phyloP scores from a whole-genome alignment of 2,113 vertebrate genomes.

The Anseranas semipalmata region DNA sequence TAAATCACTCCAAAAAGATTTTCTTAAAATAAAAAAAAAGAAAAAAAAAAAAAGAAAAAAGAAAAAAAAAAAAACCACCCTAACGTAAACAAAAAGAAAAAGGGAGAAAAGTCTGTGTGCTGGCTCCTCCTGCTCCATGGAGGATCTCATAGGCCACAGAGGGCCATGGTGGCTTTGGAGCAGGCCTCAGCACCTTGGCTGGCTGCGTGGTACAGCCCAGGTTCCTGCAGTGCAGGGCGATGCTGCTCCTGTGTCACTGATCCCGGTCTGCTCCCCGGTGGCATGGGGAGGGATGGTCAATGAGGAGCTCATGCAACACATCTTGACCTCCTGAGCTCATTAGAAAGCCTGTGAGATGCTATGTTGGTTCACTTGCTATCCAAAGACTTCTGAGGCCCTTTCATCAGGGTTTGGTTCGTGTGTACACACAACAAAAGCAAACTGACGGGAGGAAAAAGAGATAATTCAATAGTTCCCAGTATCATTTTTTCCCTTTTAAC shows the following conservation, averaged over 20 bases:
- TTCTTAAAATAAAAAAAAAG: neutral
- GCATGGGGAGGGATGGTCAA: rapidly evolving
- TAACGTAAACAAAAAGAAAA: no score
- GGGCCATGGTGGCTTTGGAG: neutral
- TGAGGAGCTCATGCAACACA: neutral
- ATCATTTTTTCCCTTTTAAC: neutral
- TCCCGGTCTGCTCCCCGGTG: no score
- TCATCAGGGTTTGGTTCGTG: neutral
- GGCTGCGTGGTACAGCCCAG: rapidly evolving
- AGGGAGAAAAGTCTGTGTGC: rapidly evolving
- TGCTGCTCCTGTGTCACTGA: neutral
- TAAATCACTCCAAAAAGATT: neutral
- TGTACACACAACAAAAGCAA: rapidly evolving
- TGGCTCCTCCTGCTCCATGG: neutral
- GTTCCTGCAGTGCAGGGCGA: rapidly evolving
- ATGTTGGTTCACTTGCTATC: neutral
- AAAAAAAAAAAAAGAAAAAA: neutral
- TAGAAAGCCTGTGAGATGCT: neutral
- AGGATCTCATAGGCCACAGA: neutral
- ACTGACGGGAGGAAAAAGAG: neutral
- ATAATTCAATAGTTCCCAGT: neutral
- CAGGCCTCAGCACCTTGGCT: rapidly evolving
- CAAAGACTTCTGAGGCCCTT: neutral
- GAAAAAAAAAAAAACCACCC: no score
- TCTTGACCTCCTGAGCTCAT: neutral